phyloP scores from a whole-genome alignment of 1,140 invertebrate species.

The Microvelia longipes region DNA sequence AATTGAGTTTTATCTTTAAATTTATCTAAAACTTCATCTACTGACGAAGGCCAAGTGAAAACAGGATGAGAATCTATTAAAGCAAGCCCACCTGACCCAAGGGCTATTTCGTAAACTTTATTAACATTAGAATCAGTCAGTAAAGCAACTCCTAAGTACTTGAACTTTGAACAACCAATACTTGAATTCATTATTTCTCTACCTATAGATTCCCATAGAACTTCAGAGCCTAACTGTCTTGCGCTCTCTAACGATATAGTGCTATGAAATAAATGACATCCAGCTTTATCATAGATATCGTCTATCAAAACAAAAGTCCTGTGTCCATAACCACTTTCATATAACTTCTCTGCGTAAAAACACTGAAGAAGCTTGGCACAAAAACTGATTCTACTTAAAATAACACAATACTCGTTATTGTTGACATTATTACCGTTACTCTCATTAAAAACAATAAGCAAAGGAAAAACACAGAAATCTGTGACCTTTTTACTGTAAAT shows the following conservation, averaged over 20 bases:
- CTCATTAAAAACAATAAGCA: not conserved
- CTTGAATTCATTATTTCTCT: slow-evolving; percentile 1
- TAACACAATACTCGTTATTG: not conserved
- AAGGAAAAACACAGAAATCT: not conserved
- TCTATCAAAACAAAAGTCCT: not conserved
- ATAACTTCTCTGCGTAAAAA: not conserved
- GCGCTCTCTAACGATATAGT: not conserved
- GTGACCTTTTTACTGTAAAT: not conserved
- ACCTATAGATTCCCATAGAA: not conserved
- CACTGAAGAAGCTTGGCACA: not conserved
- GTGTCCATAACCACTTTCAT: not conserved
- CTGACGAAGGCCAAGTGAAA: slow-evolving; percentile 67
- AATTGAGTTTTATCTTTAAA: slow-evolving; percentile 45
- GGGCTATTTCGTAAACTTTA: slow-evolving; percentile 58
- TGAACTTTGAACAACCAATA: not conserved
- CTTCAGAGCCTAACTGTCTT: not conserved
- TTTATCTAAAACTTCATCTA: slow-evolving; percentile 47
- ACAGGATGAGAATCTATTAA: slow-evolving; percentile 78
- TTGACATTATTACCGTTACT: not conserved
- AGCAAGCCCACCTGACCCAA: slow-evolving; percentile 79
- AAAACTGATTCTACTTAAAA: not conserved
- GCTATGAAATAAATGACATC: not conserved
- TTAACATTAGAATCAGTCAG: not conserved
- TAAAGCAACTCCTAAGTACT: not conserved
- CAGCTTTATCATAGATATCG: not conserved